Evolutionary conservation across 37 sponge, comb jelly and placozoan genomes (phyloP).

Genomic region (Ephydatia muelleri): DNA sequence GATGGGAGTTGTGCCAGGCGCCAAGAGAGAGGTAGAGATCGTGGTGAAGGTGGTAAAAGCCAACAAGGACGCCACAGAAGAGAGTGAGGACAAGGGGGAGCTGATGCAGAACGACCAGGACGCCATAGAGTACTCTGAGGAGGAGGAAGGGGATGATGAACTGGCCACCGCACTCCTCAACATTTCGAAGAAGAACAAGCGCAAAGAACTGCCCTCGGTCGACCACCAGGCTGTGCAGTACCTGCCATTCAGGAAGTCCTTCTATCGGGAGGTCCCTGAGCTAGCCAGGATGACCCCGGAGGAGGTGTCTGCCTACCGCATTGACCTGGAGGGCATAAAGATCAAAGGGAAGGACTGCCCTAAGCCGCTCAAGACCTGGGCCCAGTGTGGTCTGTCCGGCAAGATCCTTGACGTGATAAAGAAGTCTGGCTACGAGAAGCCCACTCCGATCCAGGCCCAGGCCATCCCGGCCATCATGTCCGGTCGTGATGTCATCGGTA

Average conservation of each 20-base stretch:
- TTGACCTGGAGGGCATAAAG: conserved; percentile 81
- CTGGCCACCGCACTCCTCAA: conserved; percentile 63
- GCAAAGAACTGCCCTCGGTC: conserved; percentile 88
- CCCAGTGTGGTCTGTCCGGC: conserved; percentile 86
- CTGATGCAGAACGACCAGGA: conserved; percentile 90
- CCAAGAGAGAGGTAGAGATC: conserved; percentile 12
- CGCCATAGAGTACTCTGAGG: conserved; percentile 88
- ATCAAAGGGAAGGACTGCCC: conserved; percentile 96
- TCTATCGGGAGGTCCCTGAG: conserved; percentile 98
- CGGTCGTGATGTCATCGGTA: conserved; percentile 94
- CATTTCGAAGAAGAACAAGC: conserved; percentile 71
- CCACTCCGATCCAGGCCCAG: conserved; percentile 97
- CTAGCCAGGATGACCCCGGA: conserved; percentile 88
- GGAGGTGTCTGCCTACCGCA: conserved; percentile 77
- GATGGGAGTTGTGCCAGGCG: conserved; percentile 13
- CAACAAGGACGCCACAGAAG: neutral
- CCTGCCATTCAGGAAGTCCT: conserved; percentile 81
- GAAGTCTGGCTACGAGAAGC: conserved; percentile 83
- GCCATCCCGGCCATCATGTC: conserved; percentile 98
- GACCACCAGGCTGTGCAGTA: conserved; percentile 89
- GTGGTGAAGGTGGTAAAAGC: conserved; percentile 4
- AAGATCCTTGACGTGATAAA: conserved; percentile 82
- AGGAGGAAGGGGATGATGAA: conserved; percentile 69
- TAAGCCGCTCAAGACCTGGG: conserved; percentile 93
- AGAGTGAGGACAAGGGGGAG: conserved; percentile 76